Conservation (phyloP, 2,797 vertebrate genomes). For the Phoebastria nigripes region DNA sequence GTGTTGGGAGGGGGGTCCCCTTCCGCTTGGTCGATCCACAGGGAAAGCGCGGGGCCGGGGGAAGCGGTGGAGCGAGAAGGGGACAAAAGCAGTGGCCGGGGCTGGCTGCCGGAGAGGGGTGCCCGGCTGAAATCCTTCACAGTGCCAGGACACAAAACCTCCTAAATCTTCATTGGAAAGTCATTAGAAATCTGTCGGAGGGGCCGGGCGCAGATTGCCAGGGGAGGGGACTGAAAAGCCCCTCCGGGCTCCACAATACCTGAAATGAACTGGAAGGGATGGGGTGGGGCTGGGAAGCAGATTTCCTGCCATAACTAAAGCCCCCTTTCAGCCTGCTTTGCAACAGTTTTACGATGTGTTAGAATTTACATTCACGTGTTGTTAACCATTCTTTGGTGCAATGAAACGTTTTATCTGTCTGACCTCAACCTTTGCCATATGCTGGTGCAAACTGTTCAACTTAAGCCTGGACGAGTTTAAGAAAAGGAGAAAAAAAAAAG, state of each 20-base stretch:
- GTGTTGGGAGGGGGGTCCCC: background rate
- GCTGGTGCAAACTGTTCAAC: slow-evolving; percentile 73
- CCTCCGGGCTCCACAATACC: slow-evolving; percentile 84
- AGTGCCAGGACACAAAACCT: slow-evolving; percentile 40
- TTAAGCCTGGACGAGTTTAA: slow-evolving; percentile 30
- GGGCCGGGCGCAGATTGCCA: slow-evolving; percentile 84
- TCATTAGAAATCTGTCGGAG: slow-evolving; percentile 88
- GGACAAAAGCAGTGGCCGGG: slow-evolving; percentile 20
- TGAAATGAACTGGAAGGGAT: slow-evolving; percentile 85
- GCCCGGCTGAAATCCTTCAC: slow-evolving; percentile 61
- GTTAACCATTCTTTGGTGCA: slow-evolving; percentile 86
- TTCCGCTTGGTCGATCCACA: background rate
- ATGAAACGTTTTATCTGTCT: slow-evolving; percentile 91
- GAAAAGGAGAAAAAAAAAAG: background rate
- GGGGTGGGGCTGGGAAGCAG: slow-evolving; percentile 79
- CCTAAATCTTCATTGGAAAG: slow-evolving; percentile 88
- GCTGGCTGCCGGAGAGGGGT: background rate
- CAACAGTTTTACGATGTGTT: slow-evolving; percentile 80
- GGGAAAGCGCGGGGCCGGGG: background rate
- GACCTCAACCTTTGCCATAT: slow-evolving; percentile 95
- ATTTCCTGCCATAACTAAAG: slow-evolving; percentile 73
- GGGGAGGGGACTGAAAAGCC: slow-evolving; percentile 74
- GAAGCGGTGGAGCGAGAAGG: background rate
- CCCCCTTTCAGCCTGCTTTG: slow-evolving; percentile 68
- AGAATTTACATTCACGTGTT: slow-evolving; percentile 86